Evolutionary conservation across 2,797 vertebrate genomes (phyloP).

Genomic region (Paratrypauchen microcephalus): DNA sequence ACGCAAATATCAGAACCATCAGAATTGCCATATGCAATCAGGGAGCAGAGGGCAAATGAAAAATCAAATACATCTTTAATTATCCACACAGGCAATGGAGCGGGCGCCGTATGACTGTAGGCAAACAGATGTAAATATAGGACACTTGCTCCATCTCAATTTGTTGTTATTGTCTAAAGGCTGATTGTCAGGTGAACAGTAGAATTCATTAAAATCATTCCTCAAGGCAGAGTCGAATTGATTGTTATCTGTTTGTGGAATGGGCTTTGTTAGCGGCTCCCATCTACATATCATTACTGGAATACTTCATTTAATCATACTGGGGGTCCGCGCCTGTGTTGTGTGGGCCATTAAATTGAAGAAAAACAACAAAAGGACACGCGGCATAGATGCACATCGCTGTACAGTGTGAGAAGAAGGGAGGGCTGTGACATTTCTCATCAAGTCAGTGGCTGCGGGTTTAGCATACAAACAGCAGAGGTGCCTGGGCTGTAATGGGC

Average conservation of each 20-base stretch:
- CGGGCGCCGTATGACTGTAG: constrained; percentile 42
- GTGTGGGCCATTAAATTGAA: constrained; percentile 20
- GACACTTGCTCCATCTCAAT: constrained; percentile 39
- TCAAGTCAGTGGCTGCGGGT: constrained; percentile 42
- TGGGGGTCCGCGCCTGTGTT: constrained; percentile 15
- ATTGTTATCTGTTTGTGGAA: constrained; percentile 65
- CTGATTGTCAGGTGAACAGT: constrained; percentile 68
- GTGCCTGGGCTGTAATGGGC: constrained; percentile 64
- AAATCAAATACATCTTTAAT: constrained; percentile 33
- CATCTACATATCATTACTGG: constrained; percentile 67
- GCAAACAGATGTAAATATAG: constrained; percentile 41
- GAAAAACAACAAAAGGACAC: constrained; percentile 16
- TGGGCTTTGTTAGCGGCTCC: constrained; percentile 45
- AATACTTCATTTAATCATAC: constrained; percentile 57
- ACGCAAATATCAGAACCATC: constrained; percentile 1
- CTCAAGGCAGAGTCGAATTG: constrained; percentile 60
- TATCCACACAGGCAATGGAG: constrained; percentile 22
- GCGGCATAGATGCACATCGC: constrained; percentile 37
- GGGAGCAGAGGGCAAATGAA: constrained; percentile 15
- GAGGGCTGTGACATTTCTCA: constrained; percentile 51
- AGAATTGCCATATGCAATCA: constrained; percentile 12
- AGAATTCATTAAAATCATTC: constrained; percentile 68
- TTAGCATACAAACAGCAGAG: constrained; percentile 62
- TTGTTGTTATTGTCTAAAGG: constrained; percentile 52
- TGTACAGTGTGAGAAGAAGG: constrained; percentile 37